Conservation (phyloP, 2,888 invertebrate species). For the Drosophila cognata region DNA sequence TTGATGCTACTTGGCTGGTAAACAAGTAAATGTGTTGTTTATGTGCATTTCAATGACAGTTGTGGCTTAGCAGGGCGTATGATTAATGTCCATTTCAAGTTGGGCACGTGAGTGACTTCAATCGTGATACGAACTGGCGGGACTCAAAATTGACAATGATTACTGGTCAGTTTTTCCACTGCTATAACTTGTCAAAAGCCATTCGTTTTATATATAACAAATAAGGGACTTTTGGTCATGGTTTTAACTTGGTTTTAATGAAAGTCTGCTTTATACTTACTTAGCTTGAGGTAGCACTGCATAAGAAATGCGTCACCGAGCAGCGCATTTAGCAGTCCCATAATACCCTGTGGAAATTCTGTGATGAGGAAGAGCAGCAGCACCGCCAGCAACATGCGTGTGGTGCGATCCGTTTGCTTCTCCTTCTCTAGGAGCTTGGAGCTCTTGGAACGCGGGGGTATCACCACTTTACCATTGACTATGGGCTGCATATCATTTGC, state of each 20-base stretch:
- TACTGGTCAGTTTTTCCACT: not conserved
- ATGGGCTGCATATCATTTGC: conserved; percentile 85
- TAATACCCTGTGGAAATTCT: conserved; percentile 94
- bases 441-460: conserved; percentile 75
- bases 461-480: conserved; percentile 82
- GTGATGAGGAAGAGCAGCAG: conserved; percentile 94
- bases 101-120: not conserved
- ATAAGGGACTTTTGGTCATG: not conserved
- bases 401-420: conserved; percentile 92
- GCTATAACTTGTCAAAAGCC: not conserved
- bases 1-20: conserved; percentile 7
- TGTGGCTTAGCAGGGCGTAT: conserved; percentile 53
- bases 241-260: not conserved
- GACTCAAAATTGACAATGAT: not conserved
- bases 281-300: conserved; percentile 92
- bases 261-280: conserved; percentile 85
- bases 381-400: conserved; percentile 94
- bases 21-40: not conserved
- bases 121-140: not conserved
- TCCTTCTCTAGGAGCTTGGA: conserved; percentile 85
- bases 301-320: conserved; percentile 91
- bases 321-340: conserved; percentile 91
- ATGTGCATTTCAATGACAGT: conserved; percentile 19
- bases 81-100: conserved; percentile 42
- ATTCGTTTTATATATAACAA: not conserved